These are phyloP conservation scores for Pseudorectes ferrugineus DNA, from an alignment of 2,113 vertebrate genomes.

Conservation along the genomic window DNA sequence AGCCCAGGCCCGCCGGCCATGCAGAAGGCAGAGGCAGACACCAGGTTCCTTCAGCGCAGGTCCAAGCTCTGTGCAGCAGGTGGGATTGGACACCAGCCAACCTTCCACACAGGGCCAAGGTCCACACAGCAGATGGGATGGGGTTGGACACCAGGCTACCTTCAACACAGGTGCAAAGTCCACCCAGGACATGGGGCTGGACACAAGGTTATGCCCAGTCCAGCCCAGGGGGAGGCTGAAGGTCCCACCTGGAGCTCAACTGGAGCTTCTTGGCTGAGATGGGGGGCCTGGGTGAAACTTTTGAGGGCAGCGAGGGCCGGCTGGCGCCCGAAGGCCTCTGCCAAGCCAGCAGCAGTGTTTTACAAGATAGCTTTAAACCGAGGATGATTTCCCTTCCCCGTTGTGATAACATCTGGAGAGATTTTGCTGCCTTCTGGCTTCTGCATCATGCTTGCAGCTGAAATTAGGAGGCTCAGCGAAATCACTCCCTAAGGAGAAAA, in stretches of 20 bases:
- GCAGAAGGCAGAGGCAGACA: neutral
- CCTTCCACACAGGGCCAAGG: neutral
- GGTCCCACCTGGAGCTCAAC: neutral
- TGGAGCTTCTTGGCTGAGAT: neutral
- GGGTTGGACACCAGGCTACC: neutral
- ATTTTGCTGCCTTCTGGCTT: conserved; percentile 49
- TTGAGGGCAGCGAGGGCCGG: neutral
- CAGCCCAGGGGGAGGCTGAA: neutral
- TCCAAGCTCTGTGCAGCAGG: neutral
- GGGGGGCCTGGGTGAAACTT: neutral
- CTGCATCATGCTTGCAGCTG: conserved; percentile 4
- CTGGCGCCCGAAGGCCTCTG: neutral
- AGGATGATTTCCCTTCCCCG: conserved; percentile 10
- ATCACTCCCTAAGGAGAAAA: neutral
- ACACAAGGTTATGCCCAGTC: neutral
- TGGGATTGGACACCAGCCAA: neutral
- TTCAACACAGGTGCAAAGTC: neutral
- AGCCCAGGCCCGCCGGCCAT: neutral
- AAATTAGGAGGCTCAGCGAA: conserved; percentile 36
- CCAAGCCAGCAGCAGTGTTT: neutral
- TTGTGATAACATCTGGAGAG: conserved; percentile 52
- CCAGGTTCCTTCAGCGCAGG: neutral
- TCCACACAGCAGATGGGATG: neutral
- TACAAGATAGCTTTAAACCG: neutral
- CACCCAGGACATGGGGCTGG: neutral